Evolutionary conservation across 2,113 vertebrate genomes (phyloP), one percentile per base, ranked within the genome.

Genomic region (Drymodes brunneopygia): DNA sequence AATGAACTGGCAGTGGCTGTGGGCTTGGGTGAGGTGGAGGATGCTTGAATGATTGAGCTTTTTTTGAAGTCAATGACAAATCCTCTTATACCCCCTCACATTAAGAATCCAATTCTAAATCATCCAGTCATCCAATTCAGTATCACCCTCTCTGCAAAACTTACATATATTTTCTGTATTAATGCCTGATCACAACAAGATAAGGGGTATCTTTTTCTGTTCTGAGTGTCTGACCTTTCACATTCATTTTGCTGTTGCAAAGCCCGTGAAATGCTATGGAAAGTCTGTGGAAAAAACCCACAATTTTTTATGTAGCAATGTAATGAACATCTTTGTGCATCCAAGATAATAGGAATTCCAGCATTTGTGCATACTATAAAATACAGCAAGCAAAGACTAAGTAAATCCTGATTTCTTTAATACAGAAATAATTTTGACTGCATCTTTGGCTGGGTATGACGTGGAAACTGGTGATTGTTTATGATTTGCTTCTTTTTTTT

Each of bases 381-480:
- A 79, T 81, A 64, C 2, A 81, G 38, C 31, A 79, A 75, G 31
- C 5, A 53, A 87, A 92, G 12, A 19, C 40, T 44, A 67, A 81
- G 42, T 75, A 64, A 91, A 91, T 61, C 77, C 51, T 62, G 29
- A 25, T 23, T 38, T 28, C n/a, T 84, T 81, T 35, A 90, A 82
- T 77, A n/a, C 5, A 7, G 91, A 80, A 94, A 87, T 86, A 70
- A 80, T 87, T 94, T 60, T 58, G 65, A 44, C 36, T 51, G 47
- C 21, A 77, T 94, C 87, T 66, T 77, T 91, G 89, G 66, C 81
- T 85, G 70, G 53, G 29, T 70, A 38, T 75, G 80, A 84, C 88
- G 77, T 74, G 70, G 84, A 88, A 94, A 96, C 53, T 81, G 51
- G 35, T 51, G 66, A 64, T 79, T 94, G 88, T 90, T 96, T 94